A percentile compares a stretch with the other conserved stretches of the same genome.
Conservation (phyloP, 35 echinoderm and acorn worm genomes). For the Chiridota heheva region DNA sequence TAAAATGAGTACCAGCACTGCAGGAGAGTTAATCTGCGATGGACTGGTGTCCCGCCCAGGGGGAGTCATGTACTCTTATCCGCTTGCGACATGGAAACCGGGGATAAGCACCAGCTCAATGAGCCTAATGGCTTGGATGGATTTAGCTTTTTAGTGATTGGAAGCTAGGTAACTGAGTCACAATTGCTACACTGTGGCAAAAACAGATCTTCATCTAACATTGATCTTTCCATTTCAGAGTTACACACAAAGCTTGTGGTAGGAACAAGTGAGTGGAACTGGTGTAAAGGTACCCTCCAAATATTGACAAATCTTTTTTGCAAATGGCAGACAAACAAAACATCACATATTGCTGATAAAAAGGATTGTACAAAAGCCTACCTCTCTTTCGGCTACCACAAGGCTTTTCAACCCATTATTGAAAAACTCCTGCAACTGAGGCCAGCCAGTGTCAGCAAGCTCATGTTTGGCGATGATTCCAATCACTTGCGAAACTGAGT, state of each 20-base stretch:
- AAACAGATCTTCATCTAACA: too few species aligned
- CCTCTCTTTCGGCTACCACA: conserved; percentile 73
- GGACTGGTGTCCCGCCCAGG: too few species aligned
- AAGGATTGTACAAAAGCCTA: conserved; percentile 13
- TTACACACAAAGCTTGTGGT: neutral
- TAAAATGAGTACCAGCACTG: too few species aligned
- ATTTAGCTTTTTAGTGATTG: too few species aligned
- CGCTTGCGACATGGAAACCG: too few species aligned
- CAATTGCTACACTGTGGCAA: too few species aligned
- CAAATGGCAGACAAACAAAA: neutral
- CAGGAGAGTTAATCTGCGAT: too few species aligned
- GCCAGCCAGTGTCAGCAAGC: conserved; percentile 64
- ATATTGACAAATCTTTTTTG: neutral
- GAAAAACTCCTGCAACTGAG: conserved; percentile 76
- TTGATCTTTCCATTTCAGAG: neutral
- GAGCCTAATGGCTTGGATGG: neutral
- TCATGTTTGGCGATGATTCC: conserved; percentile 78
- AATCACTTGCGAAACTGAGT: conserved; percentile 68
- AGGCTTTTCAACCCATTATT: conserved; percentile 51
- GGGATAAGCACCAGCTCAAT: too few species aligned
- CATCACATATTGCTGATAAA: neutral
- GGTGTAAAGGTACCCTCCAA: too few species aligned
- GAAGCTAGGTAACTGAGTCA: too few species aligned
- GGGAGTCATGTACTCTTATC: too few species aligned
- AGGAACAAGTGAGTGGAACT: neutral